Evolutionary conservation across 2,888 invertebrate genomes (phyloP), one percentile per base, ranked within the genome.

Genomic region (Eupeodes luniger): DNA sequence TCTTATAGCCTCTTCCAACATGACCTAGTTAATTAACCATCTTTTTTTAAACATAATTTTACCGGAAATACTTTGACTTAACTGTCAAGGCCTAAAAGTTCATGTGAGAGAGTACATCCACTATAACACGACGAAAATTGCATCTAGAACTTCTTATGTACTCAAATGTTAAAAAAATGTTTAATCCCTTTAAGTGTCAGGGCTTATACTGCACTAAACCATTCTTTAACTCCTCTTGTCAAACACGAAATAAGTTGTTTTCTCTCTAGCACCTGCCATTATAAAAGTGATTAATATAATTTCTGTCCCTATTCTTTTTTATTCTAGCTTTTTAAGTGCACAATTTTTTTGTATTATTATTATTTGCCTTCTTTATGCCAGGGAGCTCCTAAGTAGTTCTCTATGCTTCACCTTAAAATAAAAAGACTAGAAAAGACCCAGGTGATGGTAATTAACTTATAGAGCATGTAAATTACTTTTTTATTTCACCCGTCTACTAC

Each of bases 201-300:
- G n/a, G 36, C 34, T 47, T 40, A 7, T 40, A 40, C 9, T 40
- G 5, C 9, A 40, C 10, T 12, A 47, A 12, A 47, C 47, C 4
- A 47, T 47, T 47, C 47, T 12, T 14, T 34, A 2, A 59, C 57
- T 57, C 27, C 27, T 57, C 57, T 34, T 57, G 14, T 57, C 57
- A 57, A 40, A 40, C 57, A 59, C 51, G n/a, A 36, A 19, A 11
- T 44, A 64, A 64, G 59, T 36, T 59, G 34, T 59, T 59, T 36
- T 59, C 36, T 44, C 51, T 59, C 14, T 66, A 67, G 51, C 77
- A 78, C 78, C 81, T 85, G 85, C 78, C 78, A 76, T 78, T 86
- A 72, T 69, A 57, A 69, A 81, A 78, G 55, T 67, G 72, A 81
- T 86, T 81, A 78, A 49, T 81, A 85, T 36, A 40, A 40, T 40